phyloP scores from a whole-genome alignment of 2,888 invertebrate species.

The Morpho deidamia region DNA sequence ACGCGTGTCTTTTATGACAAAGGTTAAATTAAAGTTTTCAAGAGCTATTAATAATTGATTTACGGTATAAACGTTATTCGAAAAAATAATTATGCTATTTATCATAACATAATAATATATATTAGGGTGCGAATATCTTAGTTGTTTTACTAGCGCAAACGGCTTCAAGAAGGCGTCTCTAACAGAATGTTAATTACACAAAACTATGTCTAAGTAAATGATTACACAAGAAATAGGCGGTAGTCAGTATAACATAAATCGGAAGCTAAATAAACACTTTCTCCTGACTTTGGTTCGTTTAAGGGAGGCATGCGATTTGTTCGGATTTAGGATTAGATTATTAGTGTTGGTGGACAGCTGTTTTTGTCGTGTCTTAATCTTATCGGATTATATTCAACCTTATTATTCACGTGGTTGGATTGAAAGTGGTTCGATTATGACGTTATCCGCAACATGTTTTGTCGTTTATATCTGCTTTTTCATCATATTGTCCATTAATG shows the following conservation, averaged over 20 bases:
- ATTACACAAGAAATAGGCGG: not conserved
- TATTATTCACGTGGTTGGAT: slow-evolving; percentile 3
- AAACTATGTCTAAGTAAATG: not conserved
- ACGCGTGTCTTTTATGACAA: too few species aligned
- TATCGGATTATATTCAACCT: slow-evolving; percentile 14
- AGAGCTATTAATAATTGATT: too few species aligned
- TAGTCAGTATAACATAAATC: slow-evolving; percentile 14
- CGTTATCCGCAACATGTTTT: not conserved
- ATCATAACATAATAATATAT: too few species aligned
- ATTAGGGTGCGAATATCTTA: too few species aligned
- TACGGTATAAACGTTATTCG: too few species aligned
- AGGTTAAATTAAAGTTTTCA: too few species aligned
- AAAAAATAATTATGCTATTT: too few species aligned
- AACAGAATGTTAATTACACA: not conserved
- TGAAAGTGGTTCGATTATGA: not conserved
- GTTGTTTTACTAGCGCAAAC: too few species aligned
- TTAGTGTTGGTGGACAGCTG: slow-evolving; percentile 26
- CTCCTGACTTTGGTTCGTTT: slow-evolving; percentile 48
- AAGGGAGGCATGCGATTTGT: slow-evolving; percentile 35
- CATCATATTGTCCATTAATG: not conserved
- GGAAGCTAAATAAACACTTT: slow-evolving; percentile 28
- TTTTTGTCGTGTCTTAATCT: slow-evolving; percentile 18
- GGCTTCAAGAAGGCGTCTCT: too few species aligned
- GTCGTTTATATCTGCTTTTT: slow-evolving; percentile 6
- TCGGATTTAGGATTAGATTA: slow-evolving; percentile 39